Evolutionary conservation across 2,113 vertebrate genomes (phyloP), one percentile per base, ranked within the genome.

Genomic region (Formicarius rufipectus): DNA sequence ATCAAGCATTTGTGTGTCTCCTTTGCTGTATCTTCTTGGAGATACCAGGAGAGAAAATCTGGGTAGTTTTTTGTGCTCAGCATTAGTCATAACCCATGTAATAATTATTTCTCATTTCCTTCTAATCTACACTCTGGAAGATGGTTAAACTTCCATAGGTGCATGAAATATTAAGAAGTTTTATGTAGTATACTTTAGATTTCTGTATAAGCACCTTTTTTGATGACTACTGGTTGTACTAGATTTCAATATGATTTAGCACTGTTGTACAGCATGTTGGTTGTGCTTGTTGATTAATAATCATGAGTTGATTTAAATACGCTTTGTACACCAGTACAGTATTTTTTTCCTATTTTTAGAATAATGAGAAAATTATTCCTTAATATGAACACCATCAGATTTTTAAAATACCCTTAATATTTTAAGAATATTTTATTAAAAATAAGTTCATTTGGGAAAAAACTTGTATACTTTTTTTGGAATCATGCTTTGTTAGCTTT

Each of bases 391-490:
- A 17, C 31, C 7, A 7, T 68, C 69, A 67, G 23, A 62, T 75
- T 84, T 77, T 73, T 13, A 4, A 60, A 74, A 64, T 49, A 42
- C 14, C 18, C 2, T 0, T 83, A 62, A 49, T 76, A 63, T 84
- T 77, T 63, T 49, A 71, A 37, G 30, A 74, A 31, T 45, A 42
- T 9, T 84, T 25, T 73, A 73, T n/a, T 39, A 49, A 87, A 68
- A 81, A 33, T 24, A 1, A 22, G 7, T 83, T 86, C 9, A 31
- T 4, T 31, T 31, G n/a, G 39, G 40, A 84, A 56, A 80, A 75
- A 17, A 4, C 1, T 17, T 19, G 2, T 25, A 0, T 64, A 15
- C 8, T 62, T 62, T 15, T 50, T 63, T 28, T 58, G 31, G 16
- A 40, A 84, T 23, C 50, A 18, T 55, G 28, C 31, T 80, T 73